Conservation (phyloP, 2,888 invertebrate species). For the Brachypterus glaber region DNA sequence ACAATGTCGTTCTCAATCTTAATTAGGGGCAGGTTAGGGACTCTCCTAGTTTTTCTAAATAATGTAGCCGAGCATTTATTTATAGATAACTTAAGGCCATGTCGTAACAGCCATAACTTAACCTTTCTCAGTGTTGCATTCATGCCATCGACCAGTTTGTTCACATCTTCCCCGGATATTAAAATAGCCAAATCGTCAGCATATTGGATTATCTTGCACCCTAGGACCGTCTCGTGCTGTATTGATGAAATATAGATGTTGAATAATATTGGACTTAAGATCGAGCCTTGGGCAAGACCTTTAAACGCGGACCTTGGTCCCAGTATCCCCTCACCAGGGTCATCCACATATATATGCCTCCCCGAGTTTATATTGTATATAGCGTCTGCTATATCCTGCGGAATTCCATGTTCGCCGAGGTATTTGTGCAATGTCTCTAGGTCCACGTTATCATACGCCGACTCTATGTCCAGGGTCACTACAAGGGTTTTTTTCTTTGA, state of each 20-base stretch:
- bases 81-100: slow-evolving; percentile 7
- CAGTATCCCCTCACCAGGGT: neutral
- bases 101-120: slow-evolving; percentile 5
- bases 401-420: neutral
- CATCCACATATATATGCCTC: neutral
- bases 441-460: slow-evolving; percentile 12
- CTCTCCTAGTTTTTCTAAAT: slow-evolving; percentile 9
- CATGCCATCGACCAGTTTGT: too few relatives aligned
- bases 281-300: slow-evolving; percentile 7
- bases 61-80: slow-evolving; percentile 10
- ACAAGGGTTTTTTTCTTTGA: slow-evolving; percentile 3
- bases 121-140: slow-evolving; percentile 5
- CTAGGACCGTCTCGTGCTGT: neutral
- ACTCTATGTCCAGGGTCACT: slow-evolving; percentile 7
- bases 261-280: slow-evolving; percentile 10
- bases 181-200: slow-evolving; percentile 13
- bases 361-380: neutral
- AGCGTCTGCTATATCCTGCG: neutral
- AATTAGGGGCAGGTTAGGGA: too few relatives aligned
- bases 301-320: neutral
- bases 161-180: too few relatives aligned
- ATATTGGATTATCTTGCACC: slow-evolving; percentile 8
- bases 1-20: too few relatives aligned
- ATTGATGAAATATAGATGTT: slow-evolving; percentile 9
- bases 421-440: slow-evolving; percentile 4